Conservation (phyloP, 1,140 invertebrate genomes). For the Ips typographus region DNA sequence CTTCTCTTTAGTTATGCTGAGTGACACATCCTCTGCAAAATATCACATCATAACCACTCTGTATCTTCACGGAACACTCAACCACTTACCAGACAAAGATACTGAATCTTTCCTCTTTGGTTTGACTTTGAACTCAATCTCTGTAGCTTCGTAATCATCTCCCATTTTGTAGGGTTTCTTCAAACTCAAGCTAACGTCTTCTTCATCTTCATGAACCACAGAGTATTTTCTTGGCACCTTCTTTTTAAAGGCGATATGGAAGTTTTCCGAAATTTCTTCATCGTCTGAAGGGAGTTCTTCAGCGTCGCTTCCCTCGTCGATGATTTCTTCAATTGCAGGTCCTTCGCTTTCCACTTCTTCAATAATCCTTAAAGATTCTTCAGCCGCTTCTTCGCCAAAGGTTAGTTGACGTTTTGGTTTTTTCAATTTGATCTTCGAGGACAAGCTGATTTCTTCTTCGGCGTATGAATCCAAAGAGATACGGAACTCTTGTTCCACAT, state of each 20-base stretch:
- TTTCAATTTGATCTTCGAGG: constrained; percentile 77
- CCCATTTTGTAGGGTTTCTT: constrained; percentile 50
- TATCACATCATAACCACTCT: too few species aligned
- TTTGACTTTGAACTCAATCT: constrained; percentile 58
- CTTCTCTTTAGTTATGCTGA: constrained; percentile 61
- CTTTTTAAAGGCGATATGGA: constrained; percentile 57
- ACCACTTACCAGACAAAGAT: constrained; percentile 49
- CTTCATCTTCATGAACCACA: constrained; percentile 61
- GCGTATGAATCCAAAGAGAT: constrained; percentile 80
- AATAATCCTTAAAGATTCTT: constrained; percentile 71
- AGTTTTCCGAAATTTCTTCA: constrained; percentile 57
- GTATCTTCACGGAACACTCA: too few species aligned
- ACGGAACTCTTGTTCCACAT: constrained; percentile 83
- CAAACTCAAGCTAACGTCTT: constrained; percentile 57
- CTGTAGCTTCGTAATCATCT: constrained; percentile 58
- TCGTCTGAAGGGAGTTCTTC: constrained; percentile 65
- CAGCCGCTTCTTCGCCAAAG: constrained; percentile 70
- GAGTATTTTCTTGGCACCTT: constrained; percentile 59
- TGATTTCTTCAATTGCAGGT: constrained; percentile 69
- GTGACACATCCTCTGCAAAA: constrained; percentile 54
- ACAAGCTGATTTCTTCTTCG: constrained; percentile 83
- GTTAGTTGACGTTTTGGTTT: constrained; percentile 65
- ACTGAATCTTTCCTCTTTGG: constrained; percentile 62
- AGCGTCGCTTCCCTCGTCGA: constrained; percentile 60
- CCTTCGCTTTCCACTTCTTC: constrained; percentile 67